Percentiles rank a stretch among this genome's conserved stretches.
These are phyloP conservation scores for Lumbricus terrestris DNA, from an alignment of 2,888 invertebrate genomes.

Conservation along the genomic window DNA sequence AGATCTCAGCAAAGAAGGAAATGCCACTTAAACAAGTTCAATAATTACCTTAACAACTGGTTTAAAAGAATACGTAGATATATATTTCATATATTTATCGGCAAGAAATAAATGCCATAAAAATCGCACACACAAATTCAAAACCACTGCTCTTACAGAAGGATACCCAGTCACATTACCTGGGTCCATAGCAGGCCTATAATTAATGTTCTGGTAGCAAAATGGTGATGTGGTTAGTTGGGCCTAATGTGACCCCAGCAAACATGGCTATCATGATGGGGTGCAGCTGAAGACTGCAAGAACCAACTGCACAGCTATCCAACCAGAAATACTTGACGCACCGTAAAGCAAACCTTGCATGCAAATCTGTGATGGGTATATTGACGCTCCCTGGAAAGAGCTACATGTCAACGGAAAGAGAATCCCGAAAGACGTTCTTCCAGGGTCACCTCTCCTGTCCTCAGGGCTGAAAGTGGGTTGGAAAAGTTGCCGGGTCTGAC, in stretches of 20 bases:
- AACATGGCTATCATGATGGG: background rate
- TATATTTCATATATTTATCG: background rate
- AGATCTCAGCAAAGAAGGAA: conserved; percentile 3
- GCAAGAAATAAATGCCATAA: conserved; percentile 3
- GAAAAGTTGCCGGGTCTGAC: too few species aligned
- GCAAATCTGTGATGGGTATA: background rate
- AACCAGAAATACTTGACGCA: background rate
- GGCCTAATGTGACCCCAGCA: background rate
- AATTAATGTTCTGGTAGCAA: background rate
- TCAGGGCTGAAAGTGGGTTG: too few species aligned
- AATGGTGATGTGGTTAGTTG: too few species aligned
- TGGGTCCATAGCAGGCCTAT: too few species aligned
- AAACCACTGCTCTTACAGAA: background rate
- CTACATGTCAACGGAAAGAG: too few species aligned
- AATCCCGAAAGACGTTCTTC: too few species aligned
- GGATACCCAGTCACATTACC: background rate
- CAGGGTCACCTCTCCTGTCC: too few species aligned
- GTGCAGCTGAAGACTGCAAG: background rate
- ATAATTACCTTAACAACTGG: background rate
- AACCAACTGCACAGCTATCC: background rate
- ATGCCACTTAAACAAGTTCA: background rate
- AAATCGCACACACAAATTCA: background rate
- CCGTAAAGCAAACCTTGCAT: background rate
- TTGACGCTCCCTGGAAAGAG: too few species aligned
- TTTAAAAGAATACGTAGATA: background rate